Evolutionary conservation across 2,888 invertebrate species (phyloP), one percentile per base, ranked within the genome.

Genomic region (Philereme transversata): DNA sequence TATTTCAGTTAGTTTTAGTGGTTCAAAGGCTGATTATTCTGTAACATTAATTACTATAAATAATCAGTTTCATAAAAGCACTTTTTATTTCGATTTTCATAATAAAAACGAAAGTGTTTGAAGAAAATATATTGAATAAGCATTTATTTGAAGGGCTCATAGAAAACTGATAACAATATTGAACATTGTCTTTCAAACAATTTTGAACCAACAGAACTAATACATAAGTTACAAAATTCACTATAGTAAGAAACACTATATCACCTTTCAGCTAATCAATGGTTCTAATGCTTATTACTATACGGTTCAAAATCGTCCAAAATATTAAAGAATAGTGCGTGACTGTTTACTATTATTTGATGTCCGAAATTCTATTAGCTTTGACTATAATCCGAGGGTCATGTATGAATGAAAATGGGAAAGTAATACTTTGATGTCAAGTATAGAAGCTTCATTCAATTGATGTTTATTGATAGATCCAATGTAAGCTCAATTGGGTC

Each of bases 31-130:
- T 43, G 33, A 41, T 43, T 50, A 50, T 50, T 56, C 41, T 38
- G 35, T 41, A 50, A 41, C 11, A 43, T 10, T 35, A 22, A 45
- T 45, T 34, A 45, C n/a, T 41, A 34, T 53, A 50, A 57, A 44
- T 46, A 22, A 41, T 9, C 22, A 44, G 58, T 62, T 61, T 67
- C 50, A 45, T 56, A 54, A 53, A 56, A 67, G 51, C 51, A 62
- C 62, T 69, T 56, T 65, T 65, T 49, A 64, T 69, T 65, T 58
- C 65, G 53, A 62, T 60, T 40, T 43, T 41, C 51, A 38, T 60
- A 22, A 40, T 40, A 51, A 64, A 68, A 68, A 65, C 43, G 68
- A 70, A 68, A 70, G 70, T 70, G 60, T 65, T 57, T 62, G 58
- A 62, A 56, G 45, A 50, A 64, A 61, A 53, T 53, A 43, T 68